Conservation (phyloP, 2,113 vertebrate species). For the Anoura caudifer region DNA sequence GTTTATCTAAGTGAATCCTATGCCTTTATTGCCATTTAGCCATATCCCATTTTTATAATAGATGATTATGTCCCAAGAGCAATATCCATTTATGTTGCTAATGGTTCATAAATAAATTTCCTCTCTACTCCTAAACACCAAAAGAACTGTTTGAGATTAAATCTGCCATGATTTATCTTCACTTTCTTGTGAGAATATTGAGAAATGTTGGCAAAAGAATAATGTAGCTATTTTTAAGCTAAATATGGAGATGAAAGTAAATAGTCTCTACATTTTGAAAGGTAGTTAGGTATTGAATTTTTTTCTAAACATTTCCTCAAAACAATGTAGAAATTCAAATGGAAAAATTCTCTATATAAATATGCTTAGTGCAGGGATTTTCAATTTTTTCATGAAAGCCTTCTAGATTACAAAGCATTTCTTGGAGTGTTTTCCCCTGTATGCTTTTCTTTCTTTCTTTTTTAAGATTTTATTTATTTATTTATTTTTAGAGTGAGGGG, state of each 20-base stretch:
- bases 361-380: constrained; percentile 46
- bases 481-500: too few species aligned
- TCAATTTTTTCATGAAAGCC: constrained; percentile 41
- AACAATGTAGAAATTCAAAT: constrained; percentile 52
- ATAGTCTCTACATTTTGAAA: constrained; percentile 53
- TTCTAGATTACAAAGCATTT: constrained; percentile 58
- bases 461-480: too few species aligned
- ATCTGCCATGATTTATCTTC: constrained; percentile 58
- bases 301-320: constrained; percentile 42
- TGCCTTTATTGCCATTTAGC: constrained; percentile 43
- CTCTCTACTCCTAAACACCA: background rate
- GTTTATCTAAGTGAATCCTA: constrained; percentile 38
- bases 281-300: constrained; percentile 38
- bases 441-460: too few species aligned
- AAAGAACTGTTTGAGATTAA: constrained; percentile 47
- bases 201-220: constrained; percentile 53
- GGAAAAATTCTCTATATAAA: constrained; percentile 46
- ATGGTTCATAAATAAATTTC: constrained; percentile 63
- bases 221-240: constrained; percentile 49
- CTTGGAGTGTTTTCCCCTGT: constrained; percentile 11
- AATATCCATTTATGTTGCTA: constrained; percentile 58
- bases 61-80: constrained; percentile 49
- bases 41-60: constrained; percentile 47
- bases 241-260: constrained; percentile 56
- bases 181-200: constrained; percentile 5